Evolutionary conservation across 2,797 vertebrate genomes (phyloP), one percentile per base, ranked within the genome.

Genomic region (Semaprochilodus insignis): DNA sequence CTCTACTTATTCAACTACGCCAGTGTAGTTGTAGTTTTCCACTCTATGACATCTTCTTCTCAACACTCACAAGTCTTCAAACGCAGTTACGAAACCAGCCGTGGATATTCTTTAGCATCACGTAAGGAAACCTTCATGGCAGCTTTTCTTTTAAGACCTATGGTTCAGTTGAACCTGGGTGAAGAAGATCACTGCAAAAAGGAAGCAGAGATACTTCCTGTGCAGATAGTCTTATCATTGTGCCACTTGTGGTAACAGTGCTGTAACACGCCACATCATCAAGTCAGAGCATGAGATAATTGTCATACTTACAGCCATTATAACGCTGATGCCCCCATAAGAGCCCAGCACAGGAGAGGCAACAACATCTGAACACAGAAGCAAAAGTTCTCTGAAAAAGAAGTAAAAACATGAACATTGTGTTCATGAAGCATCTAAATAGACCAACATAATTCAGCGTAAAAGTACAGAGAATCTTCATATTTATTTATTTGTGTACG

Each of bases 301-400:
- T 54, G 70, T 71, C 52, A 77, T 85, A 93, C 97, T 96, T 90
- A 99, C 97, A 89, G 96, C 73, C 94, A 96, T 95, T 60, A 98
- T 92, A 59, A 94, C 89, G 19, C 91, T 95, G 92, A 98, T 94
- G 77, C 96, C 93, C 77, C 88, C 90, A 86, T 95, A 87, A 40
- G 92, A 94, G 89, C 94, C 96, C 86, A 94, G 84, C 51, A 94
- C 90, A 82, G 97, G 97, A 73, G 95, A 95, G 70, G 93, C 95
- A 88, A 97, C 87, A 83, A 97, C 2, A 21, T 97, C 95, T 80
- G 93, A 83, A 88, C 94, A 90, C 44, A 95, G 88, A 89, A 95
- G 88, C 77, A 97, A 80, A 83, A 98, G 88, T 6, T 96, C 91
- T 82, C 97, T 98, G 86, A 34, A 72, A 83, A 83, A 82, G 25